Conservation (phyloP, 2,888 invertebrate species). For the Toxonevra muliebris region DNA sequence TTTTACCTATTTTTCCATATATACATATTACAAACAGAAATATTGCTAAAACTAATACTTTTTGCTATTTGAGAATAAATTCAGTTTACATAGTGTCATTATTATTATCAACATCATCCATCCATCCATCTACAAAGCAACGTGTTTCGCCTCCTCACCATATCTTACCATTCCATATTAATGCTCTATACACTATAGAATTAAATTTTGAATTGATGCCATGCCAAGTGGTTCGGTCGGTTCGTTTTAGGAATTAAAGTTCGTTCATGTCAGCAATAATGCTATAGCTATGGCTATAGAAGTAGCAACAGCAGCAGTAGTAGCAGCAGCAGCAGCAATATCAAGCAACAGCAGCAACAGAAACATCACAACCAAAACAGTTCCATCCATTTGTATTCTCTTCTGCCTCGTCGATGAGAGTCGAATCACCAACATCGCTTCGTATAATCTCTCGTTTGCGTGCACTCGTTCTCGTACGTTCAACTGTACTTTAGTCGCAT, state of each 20-base stretch:
- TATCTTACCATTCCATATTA: slow-evolving; percentile 6
- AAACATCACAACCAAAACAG: slow-evolving; percentile 1
- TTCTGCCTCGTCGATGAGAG: not conserved
- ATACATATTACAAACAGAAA: too few species aligned
- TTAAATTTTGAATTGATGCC: slow-evolving; percentile 21
- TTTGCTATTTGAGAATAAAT: too few species aligned
- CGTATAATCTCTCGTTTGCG: not conserved
- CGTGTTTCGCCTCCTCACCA: too few species aligned
- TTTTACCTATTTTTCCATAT: too few species aligned
- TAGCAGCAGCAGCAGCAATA: not conserved
- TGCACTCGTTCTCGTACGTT: not conserved
- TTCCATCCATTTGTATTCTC: not conserved
- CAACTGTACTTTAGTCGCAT: slow-evolving; percentile 2
- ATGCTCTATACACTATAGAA: slow-evolving; percentile 5
- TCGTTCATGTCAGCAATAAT: slow-evolving; percentile 11
- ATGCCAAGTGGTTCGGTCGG: slow-evolving; percentile 33
- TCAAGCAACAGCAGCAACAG: slow-evolving; percentile 2
- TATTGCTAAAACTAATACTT: too few species aligned
- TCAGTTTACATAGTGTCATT: too few species aligned
- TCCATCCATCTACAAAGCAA: too few species aligned
- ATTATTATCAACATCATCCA: too few species aligned
- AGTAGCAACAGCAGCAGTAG: slow-evolving; percentile 12
- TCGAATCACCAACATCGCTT: not conserved
- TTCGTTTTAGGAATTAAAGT: slow-evolving; percentile 25
- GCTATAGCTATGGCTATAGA: slow-evolving; percentile 2